A percentile compares a stretch with the other conserved stretches of the same genome.
Conservation (phyloP, 2,888 invertebrate species). For the Hermaeophaga mercurialis region DNA sequence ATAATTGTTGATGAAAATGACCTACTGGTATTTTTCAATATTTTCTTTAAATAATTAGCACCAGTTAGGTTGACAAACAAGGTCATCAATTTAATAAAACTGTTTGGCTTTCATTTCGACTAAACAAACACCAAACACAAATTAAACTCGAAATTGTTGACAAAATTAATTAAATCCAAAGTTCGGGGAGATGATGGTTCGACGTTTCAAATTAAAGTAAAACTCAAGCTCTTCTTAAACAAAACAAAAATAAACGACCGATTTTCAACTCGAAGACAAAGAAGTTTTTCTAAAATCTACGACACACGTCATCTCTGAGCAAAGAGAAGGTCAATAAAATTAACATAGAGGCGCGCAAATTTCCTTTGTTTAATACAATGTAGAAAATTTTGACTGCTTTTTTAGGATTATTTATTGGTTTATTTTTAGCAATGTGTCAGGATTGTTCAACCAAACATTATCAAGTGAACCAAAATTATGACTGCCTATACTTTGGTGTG, state of each 20-base stretch:
- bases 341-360: conserved; percentile 2
- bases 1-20: too few relatives aligned
- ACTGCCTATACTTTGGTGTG: too few relatives aligned
- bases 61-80: not conserved
- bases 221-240: conserved; percentile 8
- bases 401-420: too few relatives aligned
- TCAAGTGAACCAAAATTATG: too few relatives aligned
- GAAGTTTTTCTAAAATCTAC: conserved; percentile 7
- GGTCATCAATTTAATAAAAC: conserved; percentile 10
- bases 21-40: too few relatives aligned
- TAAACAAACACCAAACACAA: conserved; percentile 10
- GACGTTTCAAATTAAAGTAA: conserved; percentile 15
- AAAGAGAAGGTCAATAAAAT: conserved; percentile 6
- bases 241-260: not conserved
- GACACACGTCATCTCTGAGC: conserved; percentile 6
- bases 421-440: too few relatives aligned
- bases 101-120: conserved; percentile 11
- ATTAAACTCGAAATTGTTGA: conserved; percentile 18
- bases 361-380: too few relatives aligned
- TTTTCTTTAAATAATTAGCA: too few relatives aligned
- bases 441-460: too few relatives aligned
- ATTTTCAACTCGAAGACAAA: not conserved
- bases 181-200: conserved; percentile 8
- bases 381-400: too few relatives aligned
- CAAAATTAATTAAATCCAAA: conserved; percentile 17